These are phyloP conservation scores for Epinotia nisella DNA, from an alignment of 2,888 invertebrate species.

Conservation along the genomic window DNA sequence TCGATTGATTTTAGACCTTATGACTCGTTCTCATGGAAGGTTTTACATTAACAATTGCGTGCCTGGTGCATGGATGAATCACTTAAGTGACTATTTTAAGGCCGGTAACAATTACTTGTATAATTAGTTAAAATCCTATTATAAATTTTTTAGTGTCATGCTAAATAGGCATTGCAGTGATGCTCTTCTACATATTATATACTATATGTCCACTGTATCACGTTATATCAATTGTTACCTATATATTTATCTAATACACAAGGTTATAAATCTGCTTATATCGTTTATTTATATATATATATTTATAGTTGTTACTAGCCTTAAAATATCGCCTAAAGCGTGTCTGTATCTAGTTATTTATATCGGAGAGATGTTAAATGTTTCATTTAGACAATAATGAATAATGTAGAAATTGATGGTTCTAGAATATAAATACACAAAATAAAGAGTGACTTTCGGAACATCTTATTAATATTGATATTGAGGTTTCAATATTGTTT, in stretches of 20 bases:
- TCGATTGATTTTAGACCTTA: slow-evolving; percentile 24
- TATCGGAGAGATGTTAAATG: slow-evolving; percentile 25
- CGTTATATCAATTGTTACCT: slow-evolving; percentile 2
- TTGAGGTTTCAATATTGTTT: too few relatives aligned
- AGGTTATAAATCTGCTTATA: background rate
- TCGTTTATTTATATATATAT: slow-evolving; percentile 8
- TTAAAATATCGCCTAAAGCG: slow-evolving; percentile 38
- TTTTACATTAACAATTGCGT: slow-evolving; percentile 22
- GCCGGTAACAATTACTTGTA: slow-evolving; percentile 22
- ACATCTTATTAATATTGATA: background rate
- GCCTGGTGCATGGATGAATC: slow-evolving; percentile 4
- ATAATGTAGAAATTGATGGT: slow-evolving; percentile 24
- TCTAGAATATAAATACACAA: slow-evolving; percentile 20
- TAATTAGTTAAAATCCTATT: slow-evolving; percentile 1
- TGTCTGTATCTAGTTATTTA: slow-evolving; percentile 5
- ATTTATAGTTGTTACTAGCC: slow-evolving; percentile 32
- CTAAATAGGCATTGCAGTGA: background rate
- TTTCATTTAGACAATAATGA: slow-evolving; percentile 39
- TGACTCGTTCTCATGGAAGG: slow-evolving; percentile 30
- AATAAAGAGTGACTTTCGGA: slow-evolving; percentile 3
- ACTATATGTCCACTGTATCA: background rate
- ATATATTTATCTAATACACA: slow-evolving; percentile 5
- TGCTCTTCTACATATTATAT: background rate
- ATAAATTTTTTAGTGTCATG: background rate
- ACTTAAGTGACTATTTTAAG: slow-evolving; percentile 37